Base-by-base conservation (phyloP, 2,797 vertebrate species). In the Ciconia nigra region DNA sequence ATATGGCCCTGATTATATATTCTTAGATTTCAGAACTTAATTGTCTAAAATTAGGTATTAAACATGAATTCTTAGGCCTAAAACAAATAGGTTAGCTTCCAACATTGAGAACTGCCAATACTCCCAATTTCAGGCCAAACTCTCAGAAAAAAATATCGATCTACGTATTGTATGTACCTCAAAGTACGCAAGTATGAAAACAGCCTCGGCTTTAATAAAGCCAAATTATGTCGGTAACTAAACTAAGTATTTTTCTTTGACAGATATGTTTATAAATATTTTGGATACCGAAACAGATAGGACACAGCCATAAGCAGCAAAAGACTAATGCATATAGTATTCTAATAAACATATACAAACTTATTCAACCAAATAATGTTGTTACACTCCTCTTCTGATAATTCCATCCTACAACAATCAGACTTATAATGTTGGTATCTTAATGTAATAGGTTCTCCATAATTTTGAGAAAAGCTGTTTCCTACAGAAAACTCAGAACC, bases 61-160 rank as follows among this genome's bases (percentile, higher is more conserved):
- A 37, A 83, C 9, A 29, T 13, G 7, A 66, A 78, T 61, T 89
- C n/a, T 47, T 55, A 47, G 5, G 14, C 21, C 76, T 51, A 44
- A 49, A 78, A 26, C 26, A 80, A 35, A 46, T 1, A 55, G 2
- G 10, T 71, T 25, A 51, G 13, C 39, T 33, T 83, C 22, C 41
- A 66, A 11, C 1, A 89, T 0, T 66, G 7, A 83, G 35, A 46
- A 6, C 22, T 25, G 9, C 10, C 33, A 29, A 9, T 16, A 4
- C 4, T 18, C 31, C 41, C 11, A 33, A 19, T 46, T 87, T 49
- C 73, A 90, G 33, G 14, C 82, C 11, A 70, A 83, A 62, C 5
- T 65, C 54, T 42, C 44, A 70, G 21, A 80, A 80, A 70, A 28
- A 91, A 58, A 15, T 9, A 86, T 3, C 10, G 69, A 18, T 10